phyloP scores from a whole-genome alignment of 2,113 vertebrate species.

The Eulacestoma nigropectus region DNA sequence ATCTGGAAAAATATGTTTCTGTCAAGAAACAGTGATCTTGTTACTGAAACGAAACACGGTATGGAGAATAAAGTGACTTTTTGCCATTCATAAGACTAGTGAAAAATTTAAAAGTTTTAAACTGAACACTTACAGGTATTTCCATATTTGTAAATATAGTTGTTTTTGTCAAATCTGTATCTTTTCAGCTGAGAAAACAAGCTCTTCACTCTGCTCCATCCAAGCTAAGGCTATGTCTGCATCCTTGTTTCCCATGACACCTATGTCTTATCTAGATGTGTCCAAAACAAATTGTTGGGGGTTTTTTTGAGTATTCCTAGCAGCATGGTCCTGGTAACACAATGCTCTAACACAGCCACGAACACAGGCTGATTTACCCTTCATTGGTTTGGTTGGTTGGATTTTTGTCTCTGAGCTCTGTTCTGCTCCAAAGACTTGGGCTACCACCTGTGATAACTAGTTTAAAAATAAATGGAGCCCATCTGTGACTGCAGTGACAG shows the following conservation, averaged over 20 bases:
- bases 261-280: not conserved
- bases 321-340: not conserved
- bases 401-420: not conserved
- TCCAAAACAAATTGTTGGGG: not conserved
- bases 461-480: not conserved
- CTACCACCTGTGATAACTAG: not conserved
- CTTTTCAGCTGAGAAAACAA: not conserved
- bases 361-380: not conserved
- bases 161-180: not conserved
- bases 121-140: not conserved
- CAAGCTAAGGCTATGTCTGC: not conserved
- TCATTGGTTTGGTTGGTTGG: not conserved
- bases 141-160: not conserved
- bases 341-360: not conserved
- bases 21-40: not conserved
- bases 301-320: not conserved
- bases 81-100: not conserved
- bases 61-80: not conserved
- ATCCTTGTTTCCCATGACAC: not conserved
- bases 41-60: not conserved
- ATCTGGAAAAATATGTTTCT: not conserved
- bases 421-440: not conserved
- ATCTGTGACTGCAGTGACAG: not conserved
- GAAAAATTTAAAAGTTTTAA: not conserved
- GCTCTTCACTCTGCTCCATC: not conserved